These are phyloP conservation scores for Chouioia cunea DNA, from an alignment of 2,888 invertebrate species.

Conservation along the genomic window DNA sequence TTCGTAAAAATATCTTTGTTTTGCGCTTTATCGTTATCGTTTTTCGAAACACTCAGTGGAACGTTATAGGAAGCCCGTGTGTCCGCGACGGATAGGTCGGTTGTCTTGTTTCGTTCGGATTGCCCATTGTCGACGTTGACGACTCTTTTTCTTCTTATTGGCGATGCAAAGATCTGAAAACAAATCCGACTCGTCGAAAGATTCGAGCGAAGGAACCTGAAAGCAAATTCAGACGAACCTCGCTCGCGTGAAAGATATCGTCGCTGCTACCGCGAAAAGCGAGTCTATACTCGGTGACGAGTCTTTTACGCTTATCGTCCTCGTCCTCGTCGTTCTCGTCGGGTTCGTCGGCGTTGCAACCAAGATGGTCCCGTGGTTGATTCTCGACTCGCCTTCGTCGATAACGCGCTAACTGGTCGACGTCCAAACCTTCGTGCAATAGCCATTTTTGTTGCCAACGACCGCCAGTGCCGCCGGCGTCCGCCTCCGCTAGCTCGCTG, in stretches of 20 bases:
- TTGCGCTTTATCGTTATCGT: background rate
- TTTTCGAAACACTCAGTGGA: conserved; percentile 27
- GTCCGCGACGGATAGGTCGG: conserved; percentile 15
- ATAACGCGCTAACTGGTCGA: conserved; percentile 71
- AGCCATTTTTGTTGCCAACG: conserved; percentile 57
- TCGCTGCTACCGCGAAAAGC: conserved; percentile 60
- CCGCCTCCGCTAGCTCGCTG: conserved; percentile 61
- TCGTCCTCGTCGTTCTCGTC: conserved; percentile 23
- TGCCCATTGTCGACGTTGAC: conserved; percentile 6
- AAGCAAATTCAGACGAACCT: conserved; percentile 13
- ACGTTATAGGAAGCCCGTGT: conserved; percentile 40
- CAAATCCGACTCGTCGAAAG: conserved; percentile 3
- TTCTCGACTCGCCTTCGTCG: conserved; percentile 69
- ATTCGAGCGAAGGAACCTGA: background rate
- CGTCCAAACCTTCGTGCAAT: conserved; percentile 70
- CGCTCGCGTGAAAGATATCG: conserved; percentile 51
- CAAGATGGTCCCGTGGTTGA: conserved; percentile 58
- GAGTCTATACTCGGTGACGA: conserved; percentile 61
- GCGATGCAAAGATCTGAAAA: conserved; percentile 19
- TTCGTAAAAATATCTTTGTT: conserved; percentile 5
- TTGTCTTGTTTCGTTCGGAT: background rate
- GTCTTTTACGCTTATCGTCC: conserved; percentile 7
- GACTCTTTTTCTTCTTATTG: conserved; percentile 22
- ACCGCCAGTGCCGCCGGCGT: conserved; percentile 11
- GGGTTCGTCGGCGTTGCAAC: conserved; percentile 28